Base-by-base conservation (phyloP, 2,888 invertebrate species). In the Cosmia trapezina region DNA sequence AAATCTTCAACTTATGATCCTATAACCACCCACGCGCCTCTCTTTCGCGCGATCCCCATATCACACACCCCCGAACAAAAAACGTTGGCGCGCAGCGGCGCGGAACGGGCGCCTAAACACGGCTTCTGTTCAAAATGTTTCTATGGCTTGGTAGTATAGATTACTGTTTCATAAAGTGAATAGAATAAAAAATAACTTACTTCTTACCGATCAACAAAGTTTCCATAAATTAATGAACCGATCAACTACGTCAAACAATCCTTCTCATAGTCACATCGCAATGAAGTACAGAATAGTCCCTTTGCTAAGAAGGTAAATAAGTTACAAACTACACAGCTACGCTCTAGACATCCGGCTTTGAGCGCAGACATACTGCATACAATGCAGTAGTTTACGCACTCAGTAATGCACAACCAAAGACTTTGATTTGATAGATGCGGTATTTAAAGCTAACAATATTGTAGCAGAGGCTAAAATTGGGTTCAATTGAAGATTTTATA, bases 321-420 rank as follows among this genome's bases (percentile, higher is more conserved):
- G 75, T 76, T 76, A 68, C 80, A 73, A 47, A 54, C 28, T 51
- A 11, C 54, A 65, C 33, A 41, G 28, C 47, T 67, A 62, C 62
- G 57, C 47, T 41, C 70, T 56, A 51, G 61, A 73, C 67, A 84
- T 84, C 73, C 83, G 83, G 83, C 57, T 69, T 9, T 12, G 57
- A 43, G 68, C 33, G 56, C 60, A 54, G 59, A 63, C 70, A 22
- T 9, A 56, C 47, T 59, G n/a, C 57, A 79, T 51, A 73, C 49
- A 62, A 70, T 60, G 49, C 2, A 64, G 43, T 54, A 41, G n/a
- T 56, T 54, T 43, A 49, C 17, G 19, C 54, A 61, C 28, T 57
- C 28, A 47, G 22, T 62, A 41, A 65, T 33, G n/a, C 17, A 37
- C 5, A 8, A n/a, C 28, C 19, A 51, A 19, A 43, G 8, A 71